These are phyloP conservation scores for Microplitis deprimator DNA, from an alignment of 2,888 invertebrate species.

Conservation along the genomic window DNA sequence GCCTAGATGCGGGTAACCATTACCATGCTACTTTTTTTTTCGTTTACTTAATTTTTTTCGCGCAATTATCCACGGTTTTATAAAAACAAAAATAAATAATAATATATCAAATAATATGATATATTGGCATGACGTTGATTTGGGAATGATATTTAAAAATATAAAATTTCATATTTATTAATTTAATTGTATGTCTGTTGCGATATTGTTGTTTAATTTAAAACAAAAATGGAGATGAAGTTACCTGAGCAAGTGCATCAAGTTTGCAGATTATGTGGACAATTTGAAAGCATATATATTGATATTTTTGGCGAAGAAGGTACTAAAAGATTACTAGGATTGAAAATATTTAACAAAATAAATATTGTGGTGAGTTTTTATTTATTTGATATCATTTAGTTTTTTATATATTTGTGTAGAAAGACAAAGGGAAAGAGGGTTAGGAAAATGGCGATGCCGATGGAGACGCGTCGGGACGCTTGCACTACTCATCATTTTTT, in stretches of 20 bases:
- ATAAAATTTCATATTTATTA: slow-evolving; percentile 10
- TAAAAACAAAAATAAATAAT: neutral
- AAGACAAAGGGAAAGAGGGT: slow-evolving; percentile 40
- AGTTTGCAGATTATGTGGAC: slow-evolving; percentile 67
- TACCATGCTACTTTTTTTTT: neutral
- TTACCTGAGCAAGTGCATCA: slow-evolving; percentile 47
- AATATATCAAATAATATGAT: neutral
- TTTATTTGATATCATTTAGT: neutral
- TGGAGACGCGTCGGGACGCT: slow-evolving; percentile 7
- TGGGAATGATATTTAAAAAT: slow-evolving; percentile 22
- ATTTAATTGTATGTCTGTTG: slow-evolving; percentile 13
- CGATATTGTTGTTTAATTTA: slow-evolving; percentile 17
- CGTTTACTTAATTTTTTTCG: slow-evolving; percentile 15
- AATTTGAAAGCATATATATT: slow-evolving; percentile 64
- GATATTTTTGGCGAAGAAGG: slow-evolving; percentile 69
- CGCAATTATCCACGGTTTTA: slow-evolving; percentile 1
- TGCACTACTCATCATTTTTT: slow-evolving; percentile 17
- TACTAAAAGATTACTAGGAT: slow-evolving; percentile 61
- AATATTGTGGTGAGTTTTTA: slow-evolving; percentile 66
- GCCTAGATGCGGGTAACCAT: neutral
- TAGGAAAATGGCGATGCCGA: slow-evolving; percentile 28
- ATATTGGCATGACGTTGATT: slow-evolving; percentile 2
- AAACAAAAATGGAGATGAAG: slow-evolving; percentile 35
- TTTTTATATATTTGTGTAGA: neutral
- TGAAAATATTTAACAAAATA: slow-evolving; percentile 66